phyloP scores from a whole-genome alignment of 2,113 vertebrate species.

The Sinocyclocheilus rhinocerous region DNA sequence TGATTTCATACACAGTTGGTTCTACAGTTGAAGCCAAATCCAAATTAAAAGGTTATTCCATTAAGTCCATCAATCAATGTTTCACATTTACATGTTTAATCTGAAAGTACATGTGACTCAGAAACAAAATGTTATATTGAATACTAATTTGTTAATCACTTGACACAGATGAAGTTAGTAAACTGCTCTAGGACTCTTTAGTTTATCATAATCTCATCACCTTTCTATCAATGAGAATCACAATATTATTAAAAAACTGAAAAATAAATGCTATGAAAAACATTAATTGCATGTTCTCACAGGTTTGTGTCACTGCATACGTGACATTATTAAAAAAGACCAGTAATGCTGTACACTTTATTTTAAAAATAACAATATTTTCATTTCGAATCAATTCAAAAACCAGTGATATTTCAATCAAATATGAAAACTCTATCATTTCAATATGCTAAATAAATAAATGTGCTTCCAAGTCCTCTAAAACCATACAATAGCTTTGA shows the following conservation, averaged over 20 bases:
- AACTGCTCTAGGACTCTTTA: neutral
- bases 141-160: neutral
- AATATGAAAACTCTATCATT: no score
- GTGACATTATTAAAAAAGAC: no score
- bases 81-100: neutral
- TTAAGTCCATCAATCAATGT: neutral
- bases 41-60: constrained; percentile 10
- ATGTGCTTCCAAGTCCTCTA: no score
- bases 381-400: no score
- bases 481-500: no score
- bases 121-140: constrained; percentile 2
- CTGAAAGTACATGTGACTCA: neutral
- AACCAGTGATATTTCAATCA: no score
- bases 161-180: neutral
- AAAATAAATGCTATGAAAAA: neutral
- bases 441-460: no score
- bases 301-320: neutral
- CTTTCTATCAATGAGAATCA: neutral
- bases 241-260: neutral
- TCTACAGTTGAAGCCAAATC: neutral
- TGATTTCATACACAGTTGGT: neutral
- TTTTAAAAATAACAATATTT: no score
- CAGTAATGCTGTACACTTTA: no score
- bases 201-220: neutral
- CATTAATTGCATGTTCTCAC: neutral